Evolutionary conservation across 1,140 invertebrate genomes (phyloP).

Genomic region (Sitobion miscanthi): DNA sequence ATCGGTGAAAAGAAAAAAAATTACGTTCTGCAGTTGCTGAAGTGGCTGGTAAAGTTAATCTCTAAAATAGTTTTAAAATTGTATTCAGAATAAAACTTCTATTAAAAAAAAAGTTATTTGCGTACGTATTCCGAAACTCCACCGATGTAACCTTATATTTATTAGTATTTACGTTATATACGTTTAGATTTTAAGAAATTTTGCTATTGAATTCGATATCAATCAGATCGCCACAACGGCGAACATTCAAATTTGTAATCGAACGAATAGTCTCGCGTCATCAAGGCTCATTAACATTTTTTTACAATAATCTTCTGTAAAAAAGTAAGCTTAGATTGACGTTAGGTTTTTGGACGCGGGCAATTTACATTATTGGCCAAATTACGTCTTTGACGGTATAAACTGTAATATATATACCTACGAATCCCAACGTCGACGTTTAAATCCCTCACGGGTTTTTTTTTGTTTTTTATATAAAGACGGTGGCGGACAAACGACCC

Average conservation of each 20-base stretch:
- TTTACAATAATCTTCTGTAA: background rate
- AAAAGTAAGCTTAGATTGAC: background rate
- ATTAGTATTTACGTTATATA: too few species aligned
- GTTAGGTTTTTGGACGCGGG: background rate
- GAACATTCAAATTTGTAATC: background rate
- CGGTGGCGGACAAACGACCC: background rate
- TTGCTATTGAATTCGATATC: background rate
- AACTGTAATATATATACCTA: conserved; percentile 3
- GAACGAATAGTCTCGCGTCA: background rate
- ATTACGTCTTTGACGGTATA: background rate
- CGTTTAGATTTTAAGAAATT: background rate
- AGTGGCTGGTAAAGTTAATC: too few species aligned
- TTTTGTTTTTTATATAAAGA: background rate
- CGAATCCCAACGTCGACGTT: background rate
- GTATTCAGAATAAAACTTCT: too few species aligned
- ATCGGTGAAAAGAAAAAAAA: too few species aligned
- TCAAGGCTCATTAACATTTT: background rate
- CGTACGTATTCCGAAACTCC: too few species aligned
- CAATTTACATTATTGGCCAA: background rate
- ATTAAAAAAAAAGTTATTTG: too few species aligned
- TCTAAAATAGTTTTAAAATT: too few species aligned
- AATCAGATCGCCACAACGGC: background rate
- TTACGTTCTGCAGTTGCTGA: too few species aligned
- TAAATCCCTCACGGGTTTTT: background rate
- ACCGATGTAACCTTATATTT: too few species aligned